Base-by-base conservation (phyloP, 2,797 vertebrate species). In the Acrossocheilus wenchowensis region DNA sequence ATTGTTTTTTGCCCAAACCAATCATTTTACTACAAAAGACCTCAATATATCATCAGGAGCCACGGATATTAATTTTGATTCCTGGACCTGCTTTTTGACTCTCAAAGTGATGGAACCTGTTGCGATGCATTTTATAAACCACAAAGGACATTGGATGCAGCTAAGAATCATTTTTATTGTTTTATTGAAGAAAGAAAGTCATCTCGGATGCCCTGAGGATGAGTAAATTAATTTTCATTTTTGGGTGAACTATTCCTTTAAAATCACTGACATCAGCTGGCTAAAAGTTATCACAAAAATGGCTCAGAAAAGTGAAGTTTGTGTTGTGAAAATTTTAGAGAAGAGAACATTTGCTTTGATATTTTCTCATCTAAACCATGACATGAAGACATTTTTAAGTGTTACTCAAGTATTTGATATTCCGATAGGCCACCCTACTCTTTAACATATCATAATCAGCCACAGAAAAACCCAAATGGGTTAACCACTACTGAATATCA, bases 401-500 rank as follows among this genome's bases (percentile, higher is more conserved):
- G 45, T 12, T 34, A 30, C 62, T 50, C 23, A 21, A 48, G 26
- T 45, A n/a, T 34, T 30, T 30, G 50, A 66, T 62, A 43, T 39
- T 64, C 5, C 1, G 57, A 48, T 17, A 52, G 43, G 45, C 80
- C 62, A 52, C 30, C 45, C 26, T 36, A 68, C 43, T 50, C 41
- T 68, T 36, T 81, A 81, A 68, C 64, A 54, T 39, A 36, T 36
- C 12, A 6, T n/a, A 54, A 68, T 69, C 62, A 36, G 19, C 45
- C 80, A 36, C 30, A 39, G 36, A 36, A 68, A 80, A 81, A 36
- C 26, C 62, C 60, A 81, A 81, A 81, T 23, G 43, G 62, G 26
- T 81, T 34, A 68, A 81, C 60, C 79, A 68, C 64, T 52, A 69
- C 45, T 50, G 79, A 69, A 52, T 19, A 69, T 69, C 80, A 81